Evolutionary conservation across 2,113 vertebrate genomes (phyloP).

Genomic region (Bos indicus): DNA sequence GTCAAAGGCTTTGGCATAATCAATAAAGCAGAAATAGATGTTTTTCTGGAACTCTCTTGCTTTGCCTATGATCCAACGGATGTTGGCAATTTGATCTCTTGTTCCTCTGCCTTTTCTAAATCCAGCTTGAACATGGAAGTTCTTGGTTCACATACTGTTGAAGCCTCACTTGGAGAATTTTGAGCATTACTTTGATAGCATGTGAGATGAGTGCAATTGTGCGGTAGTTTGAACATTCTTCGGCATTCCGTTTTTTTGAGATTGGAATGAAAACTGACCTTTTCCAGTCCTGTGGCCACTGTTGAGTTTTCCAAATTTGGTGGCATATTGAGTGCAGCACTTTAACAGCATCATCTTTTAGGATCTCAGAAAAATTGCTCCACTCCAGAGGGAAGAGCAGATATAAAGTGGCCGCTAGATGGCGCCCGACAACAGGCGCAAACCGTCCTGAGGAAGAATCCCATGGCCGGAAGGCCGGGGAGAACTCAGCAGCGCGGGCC

Average conservation of each 20-base stretch:
- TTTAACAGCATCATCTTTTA: not conserved
- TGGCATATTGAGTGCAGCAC: not conserved
- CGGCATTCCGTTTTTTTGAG: not conserved
- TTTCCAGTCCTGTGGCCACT: not conserved
- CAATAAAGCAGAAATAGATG: not conserved
- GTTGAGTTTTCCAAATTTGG: not conserved
- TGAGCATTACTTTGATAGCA: not conserved
- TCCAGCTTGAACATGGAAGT: not conserved
- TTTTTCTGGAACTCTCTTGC: not conserved
- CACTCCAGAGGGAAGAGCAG: too few species aligned
- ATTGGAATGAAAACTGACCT: not conserved
- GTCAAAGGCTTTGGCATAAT: not conserved
- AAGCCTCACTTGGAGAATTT: not conserved
- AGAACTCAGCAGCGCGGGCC: too few species aligned
- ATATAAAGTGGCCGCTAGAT: too few species aligned
- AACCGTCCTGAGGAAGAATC: too few species aligned
- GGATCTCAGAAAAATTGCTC: not conserved
- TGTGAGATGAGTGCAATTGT: not conserved
- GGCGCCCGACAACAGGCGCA: too few species aligned
- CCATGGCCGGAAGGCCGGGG: fast-evolving
- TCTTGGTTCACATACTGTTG: not conserved
- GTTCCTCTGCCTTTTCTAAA: not conserved
- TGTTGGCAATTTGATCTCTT: not conserved
- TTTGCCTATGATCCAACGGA: not conserved
- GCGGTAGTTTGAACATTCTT: not conserved